Evolutionary conservation across 2,888 invertebrate species (phyloP), one percentile per base, ranked within the genome.

Genomic region (Caradrina clavipalpis): DNA sequence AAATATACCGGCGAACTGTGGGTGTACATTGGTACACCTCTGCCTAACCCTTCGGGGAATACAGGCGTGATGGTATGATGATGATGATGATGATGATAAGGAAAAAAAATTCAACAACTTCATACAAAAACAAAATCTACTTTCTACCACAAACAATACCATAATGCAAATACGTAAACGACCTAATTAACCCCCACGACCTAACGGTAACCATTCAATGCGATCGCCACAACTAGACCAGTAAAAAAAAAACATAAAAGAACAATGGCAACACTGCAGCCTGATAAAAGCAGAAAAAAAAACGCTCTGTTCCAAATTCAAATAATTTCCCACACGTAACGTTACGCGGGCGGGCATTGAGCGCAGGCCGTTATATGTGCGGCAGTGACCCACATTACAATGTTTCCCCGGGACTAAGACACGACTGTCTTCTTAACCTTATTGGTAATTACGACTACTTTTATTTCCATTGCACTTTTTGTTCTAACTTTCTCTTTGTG

Each of bases 291-390:
- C 87, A 88, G 86, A 89, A 92, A 94, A 94, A 91, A 93, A 91
- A 88, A 84, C 86, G 69, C 67, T 86, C 85, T 89, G 95, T 95
- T 95, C 95, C 94, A 94, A 96, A 96, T 96, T 95, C 95, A 92
- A 95, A 94, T 95, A 93, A 94, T 96, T 96, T 96, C 95, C 95
- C 95, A 96, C 95, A 95, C 95, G 95, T 95, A 95, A 95, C 93
- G 95, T 95, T 95, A 95, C 95, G 95, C 95, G 94, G 94, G 94
- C 95, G 95, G 93, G 91, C 94, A 95, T 91, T 91, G 91, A 92
- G 95, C 90, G 91, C 95, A 90, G 74, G 91, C 95, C 95, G 95
- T 96, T 96, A 95, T 95, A 92, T 92, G 92, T 91, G 92, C 93
- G 94, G 94, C 95, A 96, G 93, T 96, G 95, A 96, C 95, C 94